These are phyloP conservation scores for Verasper variegatus DNA, from an alignment of 2,113 vertebrate genomes.

Conservation along the genomic window DNA sequence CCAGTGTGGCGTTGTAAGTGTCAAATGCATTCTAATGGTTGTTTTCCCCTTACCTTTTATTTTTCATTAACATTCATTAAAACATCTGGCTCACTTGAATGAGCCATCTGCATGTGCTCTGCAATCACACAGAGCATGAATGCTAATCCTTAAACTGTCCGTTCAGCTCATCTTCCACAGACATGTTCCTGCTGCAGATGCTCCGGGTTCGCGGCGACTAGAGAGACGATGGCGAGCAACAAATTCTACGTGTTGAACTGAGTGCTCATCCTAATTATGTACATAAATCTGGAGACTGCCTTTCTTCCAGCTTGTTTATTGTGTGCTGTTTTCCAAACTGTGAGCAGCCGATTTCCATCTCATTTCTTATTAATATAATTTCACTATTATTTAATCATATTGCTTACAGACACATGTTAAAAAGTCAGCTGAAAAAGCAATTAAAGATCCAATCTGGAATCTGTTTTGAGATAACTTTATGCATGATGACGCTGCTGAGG, in stretches of 20 bases:
- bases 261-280: constrained; percentile 65
- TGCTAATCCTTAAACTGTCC: constrained; percentile 71
- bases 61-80: constrained; percentile 87
- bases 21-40: constrained; percentile 80
- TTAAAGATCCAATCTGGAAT: constrained; percentile 75
- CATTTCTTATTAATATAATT: constrained; percentile 85
- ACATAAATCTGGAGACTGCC: constrained; percentile 64
- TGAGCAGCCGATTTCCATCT: constrained; percentile 80
- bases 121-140: constrained; percentile 62
- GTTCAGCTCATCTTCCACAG: constrained; percentile 27
- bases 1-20: constrained; percentile 69
- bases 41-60: constrained; percentile 82
- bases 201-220: constrained; percentile 31
- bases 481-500: constrained; percentile 55
- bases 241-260: constrained; percentile 9
- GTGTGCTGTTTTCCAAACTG: constrained; percentile 72
- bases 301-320: constrained; percentile 76
- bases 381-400: constrained; percentile 83
- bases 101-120: constrained; percentile 79
- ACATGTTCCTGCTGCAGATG: constrained; percentile 30
- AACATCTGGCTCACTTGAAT: constrained; percentile 84
- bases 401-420: constrained; percentile 82
- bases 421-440: constrained; percentile 81
- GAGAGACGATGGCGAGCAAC: constrained; percentile 5
- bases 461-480: constrained; percentile 64